These are phyloP conservation scores for Contarinia nasturtii DNA, from an alignment of 1,140 invertebrate genomes.

Conservation along the genomic window DNA sequence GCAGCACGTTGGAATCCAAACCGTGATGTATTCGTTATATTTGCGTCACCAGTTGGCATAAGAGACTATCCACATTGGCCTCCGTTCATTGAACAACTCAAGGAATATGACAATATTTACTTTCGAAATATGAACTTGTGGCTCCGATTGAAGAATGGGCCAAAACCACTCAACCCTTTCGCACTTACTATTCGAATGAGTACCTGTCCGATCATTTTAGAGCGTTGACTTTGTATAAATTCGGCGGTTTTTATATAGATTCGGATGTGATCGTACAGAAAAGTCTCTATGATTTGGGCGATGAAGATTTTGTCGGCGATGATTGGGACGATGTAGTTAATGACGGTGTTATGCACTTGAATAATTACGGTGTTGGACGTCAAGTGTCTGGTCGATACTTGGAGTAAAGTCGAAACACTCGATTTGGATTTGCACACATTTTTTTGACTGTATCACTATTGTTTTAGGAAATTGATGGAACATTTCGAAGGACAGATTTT, in stretches of 20 bases:
- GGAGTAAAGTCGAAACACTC: no score
- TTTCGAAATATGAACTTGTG: conserved; percentile 32
- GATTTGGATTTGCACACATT: no score
- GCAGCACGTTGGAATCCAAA: conserved; percentile 38
- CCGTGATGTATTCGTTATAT: conserved; percentile 32
- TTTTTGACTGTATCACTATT: no score
- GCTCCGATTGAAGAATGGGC: conserved; percentile 40
- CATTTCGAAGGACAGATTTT: no score
- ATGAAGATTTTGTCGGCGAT: conserved; percentile 43
- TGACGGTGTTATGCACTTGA: conserved; percentile 42
- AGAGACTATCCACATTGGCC: conserved; percentile 13
- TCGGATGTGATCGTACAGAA: conserved; percentile 51
- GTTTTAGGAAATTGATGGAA: no score
- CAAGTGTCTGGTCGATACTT: conserved; percentile 34
- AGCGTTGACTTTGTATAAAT: conserved; percentile 53
- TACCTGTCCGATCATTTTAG: conserved; percentile 50
- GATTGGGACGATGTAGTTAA: conserved; percentile 37
- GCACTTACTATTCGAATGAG: conserved; percentile 28
- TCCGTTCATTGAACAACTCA: conserved; percentile 20
- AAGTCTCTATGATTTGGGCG: conserved; percentile 31
- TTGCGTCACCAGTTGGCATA: conserved; percentile 26
- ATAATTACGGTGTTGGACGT: conserved; percentile 30
- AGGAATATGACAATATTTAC: conserved; percentile 35
- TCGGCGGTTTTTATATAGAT: conserved; percentile 58
- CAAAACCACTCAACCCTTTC: conserved; percentile 29